A percentile compares a stretch with the other conserved stretches of the same genome.
Evolutionary conservation across 2,797 vertebrate genomes (phyloP).

Genomic region (Allochrocebus solatus): DNA sequence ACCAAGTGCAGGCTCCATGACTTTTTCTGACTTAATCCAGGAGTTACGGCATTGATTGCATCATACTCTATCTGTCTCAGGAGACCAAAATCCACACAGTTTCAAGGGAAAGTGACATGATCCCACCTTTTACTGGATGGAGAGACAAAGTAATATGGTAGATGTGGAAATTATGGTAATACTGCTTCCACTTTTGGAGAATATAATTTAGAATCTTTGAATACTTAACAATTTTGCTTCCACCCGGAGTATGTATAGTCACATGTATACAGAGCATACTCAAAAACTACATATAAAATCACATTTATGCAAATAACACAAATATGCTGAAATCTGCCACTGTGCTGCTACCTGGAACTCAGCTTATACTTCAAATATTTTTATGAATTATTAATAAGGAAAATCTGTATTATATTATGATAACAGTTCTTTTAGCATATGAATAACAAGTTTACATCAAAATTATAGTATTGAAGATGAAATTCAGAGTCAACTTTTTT

Average conservation of each 20-base stretch:
- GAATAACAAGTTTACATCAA: not conserved
- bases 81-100: not conserved
- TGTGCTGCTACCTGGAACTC: not conserved
- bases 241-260: not conserved
- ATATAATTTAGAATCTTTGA: too few relatives aligned
- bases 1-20: too few relatives aligned
- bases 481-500: not conserved
- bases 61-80: not conserved
- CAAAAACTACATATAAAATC: not conserved
- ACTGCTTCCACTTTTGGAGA: not conserved
- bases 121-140: not conserved
- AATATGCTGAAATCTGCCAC: not conserved
- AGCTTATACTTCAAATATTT: not conserved
- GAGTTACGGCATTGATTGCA: not conserved
- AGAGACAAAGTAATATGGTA: not conserved
- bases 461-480: not conserved
- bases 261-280: too few relatives aligned
- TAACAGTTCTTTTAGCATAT: not conserved
- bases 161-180: too few relatives aligned
- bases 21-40: not conserved
- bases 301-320: fast-evolving
- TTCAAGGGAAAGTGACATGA: not conserved
- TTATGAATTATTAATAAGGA: not conserved
- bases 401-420: not conserved
- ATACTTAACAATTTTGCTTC: not conserved